phyloP scores from a whole-genome alignment of 2,797 vertebrate species.

The Arremon brunneinucha region DNA sequence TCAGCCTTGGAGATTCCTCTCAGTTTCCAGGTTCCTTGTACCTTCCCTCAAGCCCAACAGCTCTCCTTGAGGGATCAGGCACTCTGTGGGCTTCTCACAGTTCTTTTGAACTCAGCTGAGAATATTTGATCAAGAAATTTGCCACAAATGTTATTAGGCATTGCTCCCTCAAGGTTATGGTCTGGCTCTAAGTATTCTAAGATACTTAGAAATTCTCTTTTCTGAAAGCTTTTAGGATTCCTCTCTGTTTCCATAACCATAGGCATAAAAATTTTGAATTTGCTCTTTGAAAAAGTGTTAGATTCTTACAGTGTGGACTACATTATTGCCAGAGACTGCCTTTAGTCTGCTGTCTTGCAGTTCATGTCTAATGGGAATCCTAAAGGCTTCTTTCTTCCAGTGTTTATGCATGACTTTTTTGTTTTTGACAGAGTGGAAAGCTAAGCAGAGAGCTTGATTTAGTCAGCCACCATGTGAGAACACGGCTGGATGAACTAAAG shows the following conservation, averaged over 20 bases:
- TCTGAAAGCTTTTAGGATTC: background rate
- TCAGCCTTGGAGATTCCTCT: background rate
- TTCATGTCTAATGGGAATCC: background rate
- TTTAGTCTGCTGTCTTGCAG: background rate
- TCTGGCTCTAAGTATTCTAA: background rate
- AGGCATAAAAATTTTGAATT: background rate
- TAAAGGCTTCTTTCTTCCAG: background rate
- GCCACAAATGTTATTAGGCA: background rate
- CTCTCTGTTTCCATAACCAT: background rate
- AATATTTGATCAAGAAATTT: background rate
- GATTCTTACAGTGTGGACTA: background rate
- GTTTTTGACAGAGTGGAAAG: slow-evolving; percentile 85
- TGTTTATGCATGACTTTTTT: background rate
- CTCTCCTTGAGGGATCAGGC: background rate
- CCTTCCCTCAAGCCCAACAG: background rate
- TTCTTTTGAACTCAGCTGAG: background rate
- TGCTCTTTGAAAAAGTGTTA: background rate
- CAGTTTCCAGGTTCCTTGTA: background rate
- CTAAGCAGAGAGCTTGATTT: slow-evolving; percentile 95
- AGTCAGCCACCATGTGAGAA: slow-evolving; percentile 93
- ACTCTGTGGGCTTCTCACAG: background rate
- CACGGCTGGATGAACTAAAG: slow-evolving; percentile 93
- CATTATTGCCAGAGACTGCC: background rate
- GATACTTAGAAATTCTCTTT: background rate
- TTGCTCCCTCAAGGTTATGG: background rate